Evolutionary conservation across 2,888 invertebrate genomes (phyloP).

Genomic region (Sarcophaga variegata): DNA sequence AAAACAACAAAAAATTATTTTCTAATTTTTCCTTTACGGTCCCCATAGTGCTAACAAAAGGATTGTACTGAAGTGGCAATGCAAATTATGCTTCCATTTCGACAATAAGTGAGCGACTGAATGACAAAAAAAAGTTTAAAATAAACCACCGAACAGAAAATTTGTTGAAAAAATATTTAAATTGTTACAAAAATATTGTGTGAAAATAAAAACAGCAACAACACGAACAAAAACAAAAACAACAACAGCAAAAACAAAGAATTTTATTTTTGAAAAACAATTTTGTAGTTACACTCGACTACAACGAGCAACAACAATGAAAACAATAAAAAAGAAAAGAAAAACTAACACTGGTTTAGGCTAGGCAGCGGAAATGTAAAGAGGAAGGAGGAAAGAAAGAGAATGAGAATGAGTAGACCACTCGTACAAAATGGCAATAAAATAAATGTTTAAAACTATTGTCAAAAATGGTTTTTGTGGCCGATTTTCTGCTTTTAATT

Average conservation of each 20-base stretch:
- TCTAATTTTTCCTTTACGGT: neutral
- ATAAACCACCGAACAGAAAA: neutral
- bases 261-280: conserved; percentile 34
- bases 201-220: conserved; percentile 27
- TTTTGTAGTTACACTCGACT: conserved; percentile 11
- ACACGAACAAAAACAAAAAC: neutral
- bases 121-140: conserved; percentile 36
- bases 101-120: conserved; percentile 18
- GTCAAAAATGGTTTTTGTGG: conserved; percentile 37
- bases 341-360: neutral
- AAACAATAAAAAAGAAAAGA: neutral
- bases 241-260: neutral
- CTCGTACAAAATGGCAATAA: neutral
- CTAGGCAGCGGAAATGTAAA: neutral
- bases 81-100: conserved; percentile 13
- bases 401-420: neutral
- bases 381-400: neutral
- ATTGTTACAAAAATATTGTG: conserved; percentile 51
- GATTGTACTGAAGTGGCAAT: conserved; percentile 16
- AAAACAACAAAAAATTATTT: too few relatives aligned
- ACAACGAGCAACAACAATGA: neutral
- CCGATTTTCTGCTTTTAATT: conserved; percentile 24
- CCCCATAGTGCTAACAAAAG: neutral
- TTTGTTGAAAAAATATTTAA: conserved; percentile 23
- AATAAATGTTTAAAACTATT: conserved; percentile 20